phyloP scores from a whole-genome alignment of 2,888 invertebrate species.

The Spodoptera picta region DNA sequence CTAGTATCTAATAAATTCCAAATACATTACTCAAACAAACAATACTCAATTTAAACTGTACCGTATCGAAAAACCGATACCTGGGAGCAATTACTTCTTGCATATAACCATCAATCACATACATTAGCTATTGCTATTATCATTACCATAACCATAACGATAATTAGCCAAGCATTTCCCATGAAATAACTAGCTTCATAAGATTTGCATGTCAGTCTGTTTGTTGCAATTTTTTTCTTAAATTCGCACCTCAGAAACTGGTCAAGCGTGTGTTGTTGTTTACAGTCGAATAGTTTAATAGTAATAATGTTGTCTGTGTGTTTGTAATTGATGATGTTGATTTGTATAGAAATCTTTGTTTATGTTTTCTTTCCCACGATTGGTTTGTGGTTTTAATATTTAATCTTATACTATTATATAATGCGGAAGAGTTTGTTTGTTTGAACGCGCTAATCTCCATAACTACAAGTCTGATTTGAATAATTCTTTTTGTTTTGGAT shows the following conservation, averaged over 20 bases:
- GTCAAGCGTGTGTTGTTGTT: constrained; percentile 18
- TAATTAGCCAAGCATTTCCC: constrained; percentile 33
- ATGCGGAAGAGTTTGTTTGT: too few species aligned
- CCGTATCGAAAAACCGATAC: too few species aligned
- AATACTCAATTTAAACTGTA: too few species aligned
- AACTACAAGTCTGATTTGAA: too few species aligned
- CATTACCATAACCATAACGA: background rate
- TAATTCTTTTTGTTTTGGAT: too few species aligned
- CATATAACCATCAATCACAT: too few species aligned
- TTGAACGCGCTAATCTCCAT: too few species aligned
- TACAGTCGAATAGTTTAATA: constrained; percentile 17
- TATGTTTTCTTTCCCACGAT: constrained; percentile 17
- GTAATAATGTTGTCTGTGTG: constrained; percentile 5
- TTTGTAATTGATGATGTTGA: constrained; percentile 1
- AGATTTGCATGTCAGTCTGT: constrained; percentile 35
- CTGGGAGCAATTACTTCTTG: too few species aligned
- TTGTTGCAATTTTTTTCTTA: constrained; percentile 36
- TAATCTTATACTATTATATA: too few species aligned
- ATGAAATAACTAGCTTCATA: constrained; percentile 24
- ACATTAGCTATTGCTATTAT: too few species aligned
- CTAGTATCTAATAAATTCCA: too few species aligned
- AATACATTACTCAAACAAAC: too few species aligned
- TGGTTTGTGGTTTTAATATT: background rate
- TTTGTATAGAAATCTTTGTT: background rate
- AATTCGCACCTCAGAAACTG: constrained; percentile 34